Evolutionary conservation across 2,888 invertebrate species (phyloP).

Genomic region (Stramonita haemastoma): DNA sequence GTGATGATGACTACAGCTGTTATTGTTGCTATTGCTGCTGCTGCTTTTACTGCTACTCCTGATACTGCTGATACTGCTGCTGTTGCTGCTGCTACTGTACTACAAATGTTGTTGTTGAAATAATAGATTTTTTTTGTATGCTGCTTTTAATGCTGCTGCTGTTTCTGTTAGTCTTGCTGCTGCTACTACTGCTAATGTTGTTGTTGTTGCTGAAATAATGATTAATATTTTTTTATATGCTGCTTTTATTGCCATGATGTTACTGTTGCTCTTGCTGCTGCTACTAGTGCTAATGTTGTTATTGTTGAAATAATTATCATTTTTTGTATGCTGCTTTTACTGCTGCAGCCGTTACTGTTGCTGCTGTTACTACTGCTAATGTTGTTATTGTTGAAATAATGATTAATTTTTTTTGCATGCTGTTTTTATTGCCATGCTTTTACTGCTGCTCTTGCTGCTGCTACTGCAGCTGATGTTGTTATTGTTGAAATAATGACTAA

Average conservation of each 20-base stretch:
- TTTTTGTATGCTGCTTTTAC: slow-evolving; percentile 44
- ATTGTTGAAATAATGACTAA: no score
- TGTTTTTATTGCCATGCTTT: no score
- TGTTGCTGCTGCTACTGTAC: no score
- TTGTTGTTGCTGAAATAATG: no score
- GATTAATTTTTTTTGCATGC: neutral
- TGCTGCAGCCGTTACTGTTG: neutral
- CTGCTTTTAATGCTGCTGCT: no score
- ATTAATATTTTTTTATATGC: slow-evolving; percentile 28
- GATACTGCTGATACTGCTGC: neutral
- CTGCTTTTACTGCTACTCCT: neutral
- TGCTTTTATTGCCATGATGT: no score
- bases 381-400: no score
- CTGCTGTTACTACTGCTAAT: neutral
- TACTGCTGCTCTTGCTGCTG: neutral
- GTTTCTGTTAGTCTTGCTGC: neutral
- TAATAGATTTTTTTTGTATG: no score
- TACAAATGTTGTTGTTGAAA: no score
- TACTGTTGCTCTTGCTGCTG: neutral
- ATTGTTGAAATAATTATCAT: no score
- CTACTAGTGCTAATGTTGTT: neutral
- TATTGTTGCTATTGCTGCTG: no score
- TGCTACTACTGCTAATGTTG: neutral
- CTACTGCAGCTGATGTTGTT: neutral
- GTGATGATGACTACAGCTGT: no score